Base-by-base conservation (phyloP, 2,797 vertebrate genomes). In the Acropternis orthonyx region DNA sequence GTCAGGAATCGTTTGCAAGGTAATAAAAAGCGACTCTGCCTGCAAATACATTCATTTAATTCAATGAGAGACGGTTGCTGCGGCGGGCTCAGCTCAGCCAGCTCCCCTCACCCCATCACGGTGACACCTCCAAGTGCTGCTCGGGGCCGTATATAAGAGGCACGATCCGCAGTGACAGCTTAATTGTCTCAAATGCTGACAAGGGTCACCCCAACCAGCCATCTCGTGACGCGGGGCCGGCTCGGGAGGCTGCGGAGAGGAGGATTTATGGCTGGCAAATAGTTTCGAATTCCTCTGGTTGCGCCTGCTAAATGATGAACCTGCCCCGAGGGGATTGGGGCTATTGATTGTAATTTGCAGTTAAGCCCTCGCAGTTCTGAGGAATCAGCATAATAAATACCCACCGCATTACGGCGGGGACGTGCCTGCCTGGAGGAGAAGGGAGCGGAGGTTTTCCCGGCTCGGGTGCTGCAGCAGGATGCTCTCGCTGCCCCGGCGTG, bases 271-370 rank as follows among this genome's bases (percentile, higher is more conserved):
- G 91, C 91, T 44, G 87, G 87, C 87, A 87, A 93, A 93, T 78
- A 72, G 92, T 85, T 95, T 69, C 16, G 87, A 89, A 96, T 97
- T 96, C 95, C 89, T 95, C 82, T 55, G 93, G 72, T 89, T 80
- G 75, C 16, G 67, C 78, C 92, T 75, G 92, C 69, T 95, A 89
- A 92, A 93, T 95, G 95, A 93, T 84, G 95, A 91, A 92, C 72
- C 85, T 76, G 82, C 85, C 95, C 91, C 82, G 71, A 3, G 93
- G 87, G 87, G 87, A 71, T 24, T 7, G 18, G 86, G 89, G 95
- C 91, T 96, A 92, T 97, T 90, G 92, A 95, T 94, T 93, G 94
- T 92, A 95, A 96, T 97, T 95, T 96, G 95, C 96, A 96, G 93
- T 93, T 96, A 94, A 96, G 73, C 79, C 87, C 85, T 92, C 19